phyloP scores from a whole-genome alignment of 2,888 invertebrate genomes.

The Miltochrista miniata region DNA sequence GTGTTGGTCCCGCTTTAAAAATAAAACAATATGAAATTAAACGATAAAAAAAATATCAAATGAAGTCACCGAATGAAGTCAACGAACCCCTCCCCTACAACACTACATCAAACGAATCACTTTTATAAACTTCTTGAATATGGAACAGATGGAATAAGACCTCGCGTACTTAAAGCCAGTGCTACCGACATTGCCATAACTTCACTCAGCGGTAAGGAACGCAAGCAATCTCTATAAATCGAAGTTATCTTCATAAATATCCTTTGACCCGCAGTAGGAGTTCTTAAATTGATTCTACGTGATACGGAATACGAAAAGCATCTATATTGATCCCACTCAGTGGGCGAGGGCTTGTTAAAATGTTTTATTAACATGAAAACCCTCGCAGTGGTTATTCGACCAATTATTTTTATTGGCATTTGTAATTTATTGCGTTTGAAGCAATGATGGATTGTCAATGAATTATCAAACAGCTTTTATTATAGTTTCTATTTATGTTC shows the following conservation, averaged over 20 bases:
- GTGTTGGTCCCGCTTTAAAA: no score
- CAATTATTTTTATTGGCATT: no score
- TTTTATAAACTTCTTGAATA: not conserved
- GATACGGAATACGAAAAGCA: conserved; percentile 65
- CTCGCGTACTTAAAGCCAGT: conserved; percentile 1
- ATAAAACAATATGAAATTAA: no score
- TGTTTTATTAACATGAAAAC: conserved; percentile 21
- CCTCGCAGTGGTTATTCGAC: no score
- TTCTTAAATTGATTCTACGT: conserved; percentile 78
- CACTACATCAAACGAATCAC: not conserved
- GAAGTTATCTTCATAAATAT: conserved; percentile 73
- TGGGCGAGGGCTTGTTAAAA: conserved; percentile 30
- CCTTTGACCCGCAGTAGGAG: conserved; percentile 74
- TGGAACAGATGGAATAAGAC: no score
- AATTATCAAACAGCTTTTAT: no score
- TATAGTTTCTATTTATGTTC: no score
- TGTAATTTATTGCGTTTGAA: no score
- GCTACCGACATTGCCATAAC: conserved; percentile 6
- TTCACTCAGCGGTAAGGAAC: conserved; percentile 44
- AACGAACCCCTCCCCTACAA: no score
- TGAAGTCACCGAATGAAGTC: no score
- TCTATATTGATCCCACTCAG: conserved; percentile 55
- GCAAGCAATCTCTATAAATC: conserved; percentile 68
- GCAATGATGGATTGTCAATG: no score
- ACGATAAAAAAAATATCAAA: no score